Evolutionary conservation across 2,113 vertebrate genomes (phyloP), one percentile per base, ranked within the genome.

Genomic region (Sterrhoptilus dennistouni): DNA sequence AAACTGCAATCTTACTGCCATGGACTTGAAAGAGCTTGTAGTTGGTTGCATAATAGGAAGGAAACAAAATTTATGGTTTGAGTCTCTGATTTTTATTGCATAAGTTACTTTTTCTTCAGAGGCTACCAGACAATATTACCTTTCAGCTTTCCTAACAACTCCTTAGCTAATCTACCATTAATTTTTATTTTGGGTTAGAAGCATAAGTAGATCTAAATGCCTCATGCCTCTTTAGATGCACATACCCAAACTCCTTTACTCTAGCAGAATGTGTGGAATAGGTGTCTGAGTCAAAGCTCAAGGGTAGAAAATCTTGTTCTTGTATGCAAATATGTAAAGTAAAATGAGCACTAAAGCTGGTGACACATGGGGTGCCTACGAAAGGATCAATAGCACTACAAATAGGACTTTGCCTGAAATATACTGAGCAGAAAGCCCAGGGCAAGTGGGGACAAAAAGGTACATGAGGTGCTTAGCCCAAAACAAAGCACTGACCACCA

Each of bases 341-440:
- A 89, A 83, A 83, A 72, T 29, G 7, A 52, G 7, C 29, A 56
- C 20, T 68, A 44, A 74, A 64, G 36, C 10, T 29, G 35, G 29
- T 28, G n/a, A 38, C 57, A n/a, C 0, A 0, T 2, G 5, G 31
- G 4, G 16, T 29, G 16, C 24, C 35, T 40, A 54, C 1, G 0
- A 60, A 76, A 71, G 35, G 7, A 44, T 36, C 6, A 2, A 29
- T 14, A 19, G 44, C 14, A 33, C 29, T 15, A 4, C 35, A 83
- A 45, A 83, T 50, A 63, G 54, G 16, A 19, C 40, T 64, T 40
- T 31, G 24, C 40, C 61, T 40, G 38, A n/a, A 76, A 47, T 0
- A 23, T 1, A 27, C 5, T 35, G 16, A 93, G 80, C 38, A 53
- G 47, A n/a, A 56, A 85, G 36, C 24, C 36, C 40, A 60, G 14